Evolutionary conservation across 2,797 vertebrate species (phyloP), one percentile per base, ranked within the genome.

Genomic region (Chiroxiphia lanceolata): DNA sequence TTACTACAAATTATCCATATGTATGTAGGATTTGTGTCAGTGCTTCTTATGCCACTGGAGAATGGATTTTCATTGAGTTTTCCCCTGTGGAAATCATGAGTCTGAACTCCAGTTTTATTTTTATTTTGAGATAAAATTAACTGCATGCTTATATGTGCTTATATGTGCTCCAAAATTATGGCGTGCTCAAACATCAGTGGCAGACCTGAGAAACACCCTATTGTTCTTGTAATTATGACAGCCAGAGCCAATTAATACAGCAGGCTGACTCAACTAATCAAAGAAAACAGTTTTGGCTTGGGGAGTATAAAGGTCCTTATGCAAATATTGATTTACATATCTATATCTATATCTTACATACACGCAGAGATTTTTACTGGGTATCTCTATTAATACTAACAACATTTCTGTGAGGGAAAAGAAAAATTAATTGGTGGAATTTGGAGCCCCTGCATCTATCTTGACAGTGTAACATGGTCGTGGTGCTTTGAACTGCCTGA

Each of bases 1-100:
- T 97, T 97, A 89, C 87, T 95, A 93, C 96, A 93, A 96, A 96
- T 96, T 97, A 97, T 94, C 93, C 91, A 95, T 97, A 97, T 96
- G 81, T 96, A 95, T 96, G 96, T 96, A 97, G 93, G 93, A 97
- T 97, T 91, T 94, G 50, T 92, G 87, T 96, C 45, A 44, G 61
- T 94, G 59, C 64, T 96, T 89, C 91, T 95, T 83, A 86, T 59
- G 70, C 42, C 92, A 82, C 90, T 87, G 69, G 65, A 78, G 94
- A 87, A 92, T 88, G 57, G 76, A 91, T 95, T 96, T 96, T 83
- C 61, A 90, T 21, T 96, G 93, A 95, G 86, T 87, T 83, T 95
- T 96, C 61, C 84, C 76, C 82, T 83, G 89, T 81, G 67, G 56
- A 94, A 97, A 87, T 84, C 71, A 44, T 31, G 75, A 94, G 27